phyloP scores from a whole-genome alignment of 30 jellyfish, hydroid and myxozoan species.

The Pseudorhiza aurosa region DNA sequence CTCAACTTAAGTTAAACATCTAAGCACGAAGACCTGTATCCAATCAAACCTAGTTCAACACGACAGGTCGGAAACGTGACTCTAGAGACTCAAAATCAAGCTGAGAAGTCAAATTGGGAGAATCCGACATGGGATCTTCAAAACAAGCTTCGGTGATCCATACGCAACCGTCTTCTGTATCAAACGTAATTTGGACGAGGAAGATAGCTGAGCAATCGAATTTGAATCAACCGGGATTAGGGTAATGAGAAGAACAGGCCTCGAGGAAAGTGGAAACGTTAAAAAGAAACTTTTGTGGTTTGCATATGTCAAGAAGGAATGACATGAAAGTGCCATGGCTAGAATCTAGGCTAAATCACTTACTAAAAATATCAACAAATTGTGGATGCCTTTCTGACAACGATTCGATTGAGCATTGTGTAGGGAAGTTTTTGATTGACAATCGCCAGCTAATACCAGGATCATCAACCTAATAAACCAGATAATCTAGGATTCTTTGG shows the following conservation, averaged over 20 bases:
- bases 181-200: neutral
- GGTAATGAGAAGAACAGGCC: neutral
- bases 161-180: no score
- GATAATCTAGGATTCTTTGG: neutral
- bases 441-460: neutral
- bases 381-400: neutral
- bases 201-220: neutral
- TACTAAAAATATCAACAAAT: neutral
- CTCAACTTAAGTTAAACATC: no score
- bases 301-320: no score
- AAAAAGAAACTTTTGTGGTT: no score
- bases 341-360: neutral
- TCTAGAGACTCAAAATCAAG: no score
- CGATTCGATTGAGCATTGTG: neutral
- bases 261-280: no score
- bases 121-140: no score
- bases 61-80: no score
- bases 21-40: no score
- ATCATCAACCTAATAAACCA: neutral
- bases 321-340: neutral
- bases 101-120: no score
- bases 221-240: neutral
- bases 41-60: no score
- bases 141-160: no score
- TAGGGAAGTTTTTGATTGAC: neutral